Evolutionary conservation across 2,888 invertebrate genomes (phyloP).

Genomic region (Apodemia mormo): DNA sequence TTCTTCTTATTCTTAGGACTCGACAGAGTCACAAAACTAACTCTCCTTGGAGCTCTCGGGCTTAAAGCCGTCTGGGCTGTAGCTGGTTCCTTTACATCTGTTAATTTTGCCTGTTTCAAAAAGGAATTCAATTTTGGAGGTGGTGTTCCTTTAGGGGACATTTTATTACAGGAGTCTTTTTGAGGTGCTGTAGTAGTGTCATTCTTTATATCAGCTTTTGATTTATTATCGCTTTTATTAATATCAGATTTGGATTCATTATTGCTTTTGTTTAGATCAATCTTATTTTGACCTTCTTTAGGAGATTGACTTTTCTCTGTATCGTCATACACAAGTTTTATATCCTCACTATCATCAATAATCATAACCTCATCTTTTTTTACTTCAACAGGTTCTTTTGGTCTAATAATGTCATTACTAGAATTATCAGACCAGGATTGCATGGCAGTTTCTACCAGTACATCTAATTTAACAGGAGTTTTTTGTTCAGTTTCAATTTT

Average conservation of each 20-base stretch:
- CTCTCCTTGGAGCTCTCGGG: slow-evolving; percentile 84
- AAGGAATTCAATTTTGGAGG: slow-evolving; percentile 42
- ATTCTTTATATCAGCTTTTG: slow-evolving; percentile 28
- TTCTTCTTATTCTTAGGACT: slow-evolving; percentile 87
- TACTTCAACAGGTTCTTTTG: slow-evolving; percentile 42
- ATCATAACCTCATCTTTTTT: slow-evolving; percentile 38
- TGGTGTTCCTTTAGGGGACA: slow-evolving; percentile 32
- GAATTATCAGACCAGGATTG: slow-evolving; percentile 76
- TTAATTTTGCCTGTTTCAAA: slow-evolving; percentile 63
- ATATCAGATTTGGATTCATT: slow-evolving; percentile 3
- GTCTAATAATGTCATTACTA: slow-evolving; percentile 61
- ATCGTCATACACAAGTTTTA: slow-evolving; percentile 79
- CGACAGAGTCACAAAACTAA: slow-evolving; percentile 88
- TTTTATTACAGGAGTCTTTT: slow-evolving; percentile 19
- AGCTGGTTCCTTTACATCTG: slow-evolving; percentile 54
- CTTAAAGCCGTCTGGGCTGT: slow-evolving; percentile 48
- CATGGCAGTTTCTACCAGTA: slow-evolving; percentile 72
- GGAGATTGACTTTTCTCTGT: slow-evolving; percentile 45
- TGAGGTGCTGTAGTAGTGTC: slow-evolving; percentile 28
- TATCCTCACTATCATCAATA: slow-evolving; percentile 76
- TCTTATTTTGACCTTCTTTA: slow-evolving; percentile 14
- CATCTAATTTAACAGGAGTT: slow-evolving; percentile 67
- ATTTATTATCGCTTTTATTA: background rate
- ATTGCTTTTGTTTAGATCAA: background rate
- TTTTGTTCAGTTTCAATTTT: slow-evolving; percentile 50